Base-by-base conservation (phyloP, 2,888 invertebrate species). In the Euphydryas editha region DNA sequence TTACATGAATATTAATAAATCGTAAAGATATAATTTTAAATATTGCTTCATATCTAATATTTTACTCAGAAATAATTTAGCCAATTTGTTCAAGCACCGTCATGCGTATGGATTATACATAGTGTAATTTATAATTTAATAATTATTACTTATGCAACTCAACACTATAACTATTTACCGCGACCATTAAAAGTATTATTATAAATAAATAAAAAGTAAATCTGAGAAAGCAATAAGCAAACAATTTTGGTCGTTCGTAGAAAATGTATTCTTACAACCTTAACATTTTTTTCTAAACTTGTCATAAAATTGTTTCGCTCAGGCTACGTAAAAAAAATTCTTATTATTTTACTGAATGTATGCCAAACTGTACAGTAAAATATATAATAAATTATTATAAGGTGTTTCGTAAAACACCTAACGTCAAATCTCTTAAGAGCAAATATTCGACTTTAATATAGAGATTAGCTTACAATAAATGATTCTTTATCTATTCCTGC, bases 401-500 rank as follows among this genome's bases (percentile, higher is more conserved):
- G n/a, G n/a, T n/a, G n/a, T n/a, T n/a, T n/a, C n/a, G n/a, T 36
- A 36, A 7, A 36, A 36, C 36, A 39, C 8, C 10, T 11, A 39
- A 39, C 39, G 13, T 11, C 2, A 44, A 6, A n/a, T 21, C 10
- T 13, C 49, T 15, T 21, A 5, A 24, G 18, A n/a, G 49, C 15
- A 51, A 51, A 51, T 24, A 2, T 24, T 24, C 49, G 13, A 21
- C 24, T 13, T 21, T 24, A 51, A 51, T 51, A 21, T 51, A 51
- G 24, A 51, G 11, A 21, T 18, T 21, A 21, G 49, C 21, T 51
- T 51, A 24, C 15, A 51, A 17, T 15, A 15, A 51, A 1, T 24
- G 37, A 56, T 37, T 37, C 54, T 56, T 46, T 30, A 37, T 46
- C 36, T 59, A 66, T 67, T 67, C 61, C 71, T 59, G 71, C 44